Conservation (phyloP, 1,140 invertebrate species). For the Hormaphis cornu region DNA sequence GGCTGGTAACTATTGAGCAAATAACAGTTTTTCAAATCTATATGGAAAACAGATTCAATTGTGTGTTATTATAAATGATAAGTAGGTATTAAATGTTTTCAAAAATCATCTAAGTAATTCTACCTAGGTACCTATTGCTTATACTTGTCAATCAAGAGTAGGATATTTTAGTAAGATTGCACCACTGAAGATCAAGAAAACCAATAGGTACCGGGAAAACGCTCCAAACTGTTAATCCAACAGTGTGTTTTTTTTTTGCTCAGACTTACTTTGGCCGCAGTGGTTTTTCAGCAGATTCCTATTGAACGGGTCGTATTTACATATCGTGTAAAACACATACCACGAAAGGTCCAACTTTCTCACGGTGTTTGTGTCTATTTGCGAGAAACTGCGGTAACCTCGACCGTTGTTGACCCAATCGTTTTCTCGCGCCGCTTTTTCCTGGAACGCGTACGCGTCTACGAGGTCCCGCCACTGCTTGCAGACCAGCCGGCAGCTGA, state of each 20-base stretch:
- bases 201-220: too few species aligned
- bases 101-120: too few species aligned
- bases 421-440: conserved; percentile 11
- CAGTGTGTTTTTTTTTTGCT: neutral
- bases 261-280: conserved; percentile 32
- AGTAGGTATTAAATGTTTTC: too few species aligned
- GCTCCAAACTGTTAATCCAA: too few species aligned
- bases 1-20: too few species aligned
- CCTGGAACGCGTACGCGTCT: conserved; percentile 9
- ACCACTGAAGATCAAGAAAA: too few species aligned
- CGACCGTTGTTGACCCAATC: neutral
- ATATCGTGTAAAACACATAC: conserved; percentile 27
- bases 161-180: too few species aligned
- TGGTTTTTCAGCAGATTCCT: conserved; percentile 28
- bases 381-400: neutral
- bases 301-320: conserved; percentile 27
- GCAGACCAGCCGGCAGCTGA: neutral
- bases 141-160: too few species aligned
- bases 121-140: too few species aligned
- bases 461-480: neutral
- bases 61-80: too few species aligned
- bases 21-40: too few species aligned
- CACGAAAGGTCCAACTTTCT: conserved; percentile 6
- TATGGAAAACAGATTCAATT: too few species aligned
- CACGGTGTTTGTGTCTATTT: neutral